These are phyloP conservation scores for Micrasema minimum DNA, from an alignment of 1,140 invertebrate species.

Conservation along the genomic window DNA sequence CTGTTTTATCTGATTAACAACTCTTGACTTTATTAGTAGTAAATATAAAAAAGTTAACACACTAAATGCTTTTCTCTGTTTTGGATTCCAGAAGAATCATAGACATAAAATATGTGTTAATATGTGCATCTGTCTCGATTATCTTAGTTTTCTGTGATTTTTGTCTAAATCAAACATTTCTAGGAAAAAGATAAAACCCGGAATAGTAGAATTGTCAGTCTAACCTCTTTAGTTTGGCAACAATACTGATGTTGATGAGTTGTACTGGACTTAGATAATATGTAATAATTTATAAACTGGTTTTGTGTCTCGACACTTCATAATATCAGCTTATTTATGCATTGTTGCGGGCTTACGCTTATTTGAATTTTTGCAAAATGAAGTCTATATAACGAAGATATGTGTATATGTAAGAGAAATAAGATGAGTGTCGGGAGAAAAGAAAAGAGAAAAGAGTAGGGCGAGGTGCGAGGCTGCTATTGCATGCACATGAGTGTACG, in stretches of 20 bases:
- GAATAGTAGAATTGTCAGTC: too few relatives aligned
- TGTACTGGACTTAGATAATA: conserved; percentile 24
- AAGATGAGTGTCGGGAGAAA: conserved; percentile 4
- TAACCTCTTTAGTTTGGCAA: too few relatives aligned
- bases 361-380: conserved; percentile 48
- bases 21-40: not conserved
- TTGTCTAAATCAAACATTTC: too few relatives aligned
- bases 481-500: conserved; percentile 35
- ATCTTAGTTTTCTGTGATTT: not conserved
- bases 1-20: conserved; percentile 6
- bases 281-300: conserved; percentile 38
- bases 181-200: too few relatives aligned
- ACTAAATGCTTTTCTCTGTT: conserved; percentile 23
- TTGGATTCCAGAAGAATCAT: conserved; percentile 1
- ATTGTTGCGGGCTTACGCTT: conserved; percentile 53
- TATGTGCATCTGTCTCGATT: conserved; percentile 1
- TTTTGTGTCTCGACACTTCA: conserved; percentile 48
- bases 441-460: conserved; percentile 3
- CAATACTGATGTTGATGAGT: too few relatives aligned
- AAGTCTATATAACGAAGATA: not conserved
- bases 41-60: conserved; percentile 9
- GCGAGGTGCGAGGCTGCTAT: conserved; percentile 17
- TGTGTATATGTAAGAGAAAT: not conserved
- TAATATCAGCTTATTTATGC: conserved; percentile 52
- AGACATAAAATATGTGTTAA: not conserved